Evolutionary conservation across 2,888 invertebrate genomes (phyloP), one percentile per base, ranked within the genome.

Genomic region (Thyatira batis): DNA sequence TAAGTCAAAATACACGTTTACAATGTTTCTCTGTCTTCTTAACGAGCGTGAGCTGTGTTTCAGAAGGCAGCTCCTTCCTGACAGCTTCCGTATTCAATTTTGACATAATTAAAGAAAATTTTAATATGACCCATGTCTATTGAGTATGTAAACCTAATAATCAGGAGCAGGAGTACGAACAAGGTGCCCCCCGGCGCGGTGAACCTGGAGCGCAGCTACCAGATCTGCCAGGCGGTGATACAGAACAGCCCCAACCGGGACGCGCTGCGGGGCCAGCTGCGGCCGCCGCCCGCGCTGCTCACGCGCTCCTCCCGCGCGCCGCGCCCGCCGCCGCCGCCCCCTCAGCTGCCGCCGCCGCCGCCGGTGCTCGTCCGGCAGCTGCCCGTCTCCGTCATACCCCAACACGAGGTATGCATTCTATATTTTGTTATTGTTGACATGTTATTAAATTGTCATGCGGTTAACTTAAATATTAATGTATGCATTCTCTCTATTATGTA

Each of bases 171-270:
- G 49, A 93, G 93, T 65, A 93, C 94, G 6, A 95, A 95, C 73
- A 96, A 96, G 81, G 95, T 97, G 58, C 97, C 97, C 0, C 97
- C 97, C 0, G 97, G 97, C 1, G 97, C 97, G 3, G 97, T 98
- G 30, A 98, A 98, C 87, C 89, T 98, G 52, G 98, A 98, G 82
- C 94, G 98, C 54, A 98, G 98, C 80, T 97, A 98, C 85, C 98
- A 98, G 89, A 98, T 98, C 71, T 97, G 97, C 75, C 96, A 96
- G 85, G 96, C 96, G 45, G 96, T 96, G n/a, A 97, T 98, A 63
- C 97, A 98, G 87, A 98, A 97, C 84, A 98, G 97, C 78, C 97
- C 97, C 0, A 98, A 98, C 88, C 93, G 97, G 17, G 97, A 97
- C 79, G 97, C 97, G 71, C 85, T 97, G 49, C 94, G 96, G 54